A percentile compares a stretch with the other conserved stretches of the same genome.
phyloP scores from a whole-genome alignment of 2,797 vertebrate genomes.

The Lithobates sylvaticus region DNA sequence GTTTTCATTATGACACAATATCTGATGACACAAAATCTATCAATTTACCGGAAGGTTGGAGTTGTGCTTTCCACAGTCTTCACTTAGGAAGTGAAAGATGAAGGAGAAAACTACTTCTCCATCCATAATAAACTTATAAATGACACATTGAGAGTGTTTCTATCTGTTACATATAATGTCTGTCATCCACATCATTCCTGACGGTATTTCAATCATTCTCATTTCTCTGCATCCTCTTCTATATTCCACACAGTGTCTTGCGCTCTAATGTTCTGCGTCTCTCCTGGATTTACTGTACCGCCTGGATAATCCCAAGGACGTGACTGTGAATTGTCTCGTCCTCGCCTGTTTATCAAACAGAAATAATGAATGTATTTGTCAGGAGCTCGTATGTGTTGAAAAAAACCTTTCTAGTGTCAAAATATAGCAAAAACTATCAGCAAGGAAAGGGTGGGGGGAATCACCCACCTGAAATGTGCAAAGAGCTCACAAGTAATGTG shows the following conservation, averaged over 20 bases:
- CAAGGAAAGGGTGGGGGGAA: neutral
- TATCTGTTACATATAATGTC: neutral
- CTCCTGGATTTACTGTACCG: slow-evolving; percentile 50
- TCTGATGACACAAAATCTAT: no score
- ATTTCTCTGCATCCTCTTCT: neutral
- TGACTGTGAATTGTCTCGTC: slow-evolving; percentile 31
- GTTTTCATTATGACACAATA: neutral
- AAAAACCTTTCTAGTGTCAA: neutral
- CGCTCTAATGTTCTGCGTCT: slow-evolving; percentile 8
- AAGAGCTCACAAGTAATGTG: neutral
- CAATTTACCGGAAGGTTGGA: neutral
- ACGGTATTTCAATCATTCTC: slow-evolving; percentile 5
- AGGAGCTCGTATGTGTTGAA: neutral
- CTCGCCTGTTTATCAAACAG: neutral
- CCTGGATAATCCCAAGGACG: slow-evolving; percentile 35
- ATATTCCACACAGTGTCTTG: neutral
- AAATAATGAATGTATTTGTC: neutral
- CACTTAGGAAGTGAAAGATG: neutral
- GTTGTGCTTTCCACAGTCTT: neutral
- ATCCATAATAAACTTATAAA: neutral
- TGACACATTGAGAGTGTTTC: neutral
- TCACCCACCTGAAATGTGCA: neutral
- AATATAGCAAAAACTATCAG: neutral
- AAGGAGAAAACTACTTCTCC: neutral
- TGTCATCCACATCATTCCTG: neutral